phyloP scores from a whole-genome alignment of 2,888 invertebrate genomes.

The Vanessa cardui region DNA sequence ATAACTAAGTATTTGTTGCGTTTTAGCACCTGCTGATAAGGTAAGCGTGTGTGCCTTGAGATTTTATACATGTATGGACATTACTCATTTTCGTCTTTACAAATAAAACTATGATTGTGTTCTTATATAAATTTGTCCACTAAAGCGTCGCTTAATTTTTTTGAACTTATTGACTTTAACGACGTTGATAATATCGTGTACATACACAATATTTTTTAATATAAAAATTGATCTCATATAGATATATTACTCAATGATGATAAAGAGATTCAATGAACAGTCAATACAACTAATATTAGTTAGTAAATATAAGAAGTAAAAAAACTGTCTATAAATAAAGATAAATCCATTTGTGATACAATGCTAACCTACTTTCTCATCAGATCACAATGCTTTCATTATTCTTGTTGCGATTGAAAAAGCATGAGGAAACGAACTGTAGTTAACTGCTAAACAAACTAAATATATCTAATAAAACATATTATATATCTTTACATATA shows the following conservation, averaged over 20 bases:
- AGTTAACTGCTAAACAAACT: neutral
- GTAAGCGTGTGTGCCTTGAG: conserved; percentile 15
- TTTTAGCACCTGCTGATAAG: conserved; percentile 20
- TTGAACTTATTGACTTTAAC: too few relatives aligned
- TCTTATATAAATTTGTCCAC: neutral
- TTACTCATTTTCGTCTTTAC: neutral
- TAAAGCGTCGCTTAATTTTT: too few relatives aligned
- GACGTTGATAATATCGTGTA: too few relatives aligned
- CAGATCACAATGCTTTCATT: conserved; percentile 13
- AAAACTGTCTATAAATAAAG: neutral
- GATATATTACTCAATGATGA: too few relatives aligned
- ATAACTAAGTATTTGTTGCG: conserved; percentile 14
- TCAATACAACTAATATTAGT: too few relatives aligned
- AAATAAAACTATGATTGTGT: neutral
- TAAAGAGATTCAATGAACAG: too few relatives aligned
- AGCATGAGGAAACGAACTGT: neutral
- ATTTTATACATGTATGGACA: neutral
- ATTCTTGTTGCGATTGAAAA: conserved; percentile 8
- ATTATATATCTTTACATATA: neutral
- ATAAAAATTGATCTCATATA: too few relatives aligned
- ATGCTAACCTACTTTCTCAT: conserved; percentile 5
- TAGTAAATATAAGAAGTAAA: too few relatives aligned
- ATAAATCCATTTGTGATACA: neutral
- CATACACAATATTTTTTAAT: too few relatives aligned
- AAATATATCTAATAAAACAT: neutral